Evolutionary conservation across 2,888 invertebrate species (phyloP).

Genomic region (Morpho deidamia): DNA sequence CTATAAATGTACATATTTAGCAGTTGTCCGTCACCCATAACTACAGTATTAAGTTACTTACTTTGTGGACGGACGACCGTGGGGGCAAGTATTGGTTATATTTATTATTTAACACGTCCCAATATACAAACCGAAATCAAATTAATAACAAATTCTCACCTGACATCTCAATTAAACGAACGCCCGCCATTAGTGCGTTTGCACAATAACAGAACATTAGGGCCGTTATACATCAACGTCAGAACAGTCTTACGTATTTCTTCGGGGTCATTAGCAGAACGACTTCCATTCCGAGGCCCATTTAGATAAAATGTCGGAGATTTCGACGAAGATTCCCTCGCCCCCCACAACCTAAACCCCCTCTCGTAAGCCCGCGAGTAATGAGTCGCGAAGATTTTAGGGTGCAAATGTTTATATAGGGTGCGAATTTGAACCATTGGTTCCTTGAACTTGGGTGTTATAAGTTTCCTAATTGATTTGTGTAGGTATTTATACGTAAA

Average conservation of each 20-base stretch:
- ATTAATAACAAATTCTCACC: conserved; percentile 15
- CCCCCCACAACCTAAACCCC: conserved; percentile 19
- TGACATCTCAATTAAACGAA: conserved; percentile 17
- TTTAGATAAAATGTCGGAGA: conserved; percentile 78
- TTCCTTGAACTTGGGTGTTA: conserved; percentile 22
- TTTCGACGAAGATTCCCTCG: conserved; percentile 68
- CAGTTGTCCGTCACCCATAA: too few species aligned
- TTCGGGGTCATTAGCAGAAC: conserved; percentile 73
- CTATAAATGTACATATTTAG: too few species aligned
- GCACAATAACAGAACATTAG: conserved; percentile 20
- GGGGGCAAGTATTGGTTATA: too few species aligned
- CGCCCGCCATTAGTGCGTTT: conserved; percentile 13
- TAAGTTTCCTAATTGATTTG: conserved; percentile 19
- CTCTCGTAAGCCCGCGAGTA: conserved; percentile 46
- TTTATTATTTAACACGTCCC: not conserved
- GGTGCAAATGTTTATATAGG: conserved; percentile 75
- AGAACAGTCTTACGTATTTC: conserved; percentile 64
- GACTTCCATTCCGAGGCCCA: conserved; percentile 73
- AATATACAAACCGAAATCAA: not conserved
- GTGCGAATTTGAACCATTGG: conserved; percentile 63
- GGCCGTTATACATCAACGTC: conserved; percentile 44
- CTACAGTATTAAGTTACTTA: too few species aligned
- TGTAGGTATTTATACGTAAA: conserved; percentile 19
- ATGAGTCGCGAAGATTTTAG: conserved; percentile 77
- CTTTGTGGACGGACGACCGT: too few species aligned